phyloP scores from a whole-genome alignment of 2,797 vertebrate genomes.

The Spatula clypeata region DNA sequence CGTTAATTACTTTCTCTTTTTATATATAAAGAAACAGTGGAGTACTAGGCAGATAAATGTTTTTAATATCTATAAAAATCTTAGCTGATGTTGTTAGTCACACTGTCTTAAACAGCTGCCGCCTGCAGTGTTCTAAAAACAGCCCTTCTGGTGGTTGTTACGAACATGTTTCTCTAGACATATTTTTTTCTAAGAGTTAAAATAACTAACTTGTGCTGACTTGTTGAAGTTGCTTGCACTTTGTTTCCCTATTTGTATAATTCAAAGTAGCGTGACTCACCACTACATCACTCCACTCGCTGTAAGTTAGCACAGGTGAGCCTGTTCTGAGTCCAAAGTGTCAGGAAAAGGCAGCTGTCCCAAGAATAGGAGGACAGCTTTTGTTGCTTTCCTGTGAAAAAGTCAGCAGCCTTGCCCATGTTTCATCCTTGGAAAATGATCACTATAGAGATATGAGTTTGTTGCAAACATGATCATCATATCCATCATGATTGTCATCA shows the following conservation, averaged over 20 bases:
- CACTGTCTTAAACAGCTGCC: background rate
- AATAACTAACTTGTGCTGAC: background rate
- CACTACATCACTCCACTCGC: rapidly evolving
- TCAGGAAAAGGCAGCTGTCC: background rate
- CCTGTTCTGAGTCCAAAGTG: background rate
- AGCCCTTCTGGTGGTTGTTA: background rate
- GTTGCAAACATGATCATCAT: background rate
- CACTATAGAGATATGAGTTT: background rate
- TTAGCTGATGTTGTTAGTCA: background rate
- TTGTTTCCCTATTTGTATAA: background rate
- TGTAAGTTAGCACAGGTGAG: background rate
- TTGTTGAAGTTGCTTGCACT: background rate
- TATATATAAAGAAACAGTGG: background rate
- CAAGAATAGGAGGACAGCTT: background rate
- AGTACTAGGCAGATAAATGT: rapidly evolving
- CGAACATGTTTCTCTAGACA: background rate
- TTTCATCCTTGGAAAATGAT: background rate
- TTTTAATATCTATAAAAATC: background rate
- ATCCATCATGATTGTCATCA: background rate
- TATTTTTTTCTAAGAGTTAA: background rate
- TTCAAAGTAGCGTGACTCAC: background rate
- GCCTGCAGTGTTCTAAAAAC: background rate
- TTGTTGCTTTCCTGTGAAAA: background rate
- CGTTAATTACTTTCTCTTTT: background rate
- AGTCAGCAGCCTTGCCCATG: background rate